These are phyloP conservation scores for Nixonia krombeini DNA, from an alignment of 1,140 invertebrate genomes.

Conservation along the genomic window DNA sequence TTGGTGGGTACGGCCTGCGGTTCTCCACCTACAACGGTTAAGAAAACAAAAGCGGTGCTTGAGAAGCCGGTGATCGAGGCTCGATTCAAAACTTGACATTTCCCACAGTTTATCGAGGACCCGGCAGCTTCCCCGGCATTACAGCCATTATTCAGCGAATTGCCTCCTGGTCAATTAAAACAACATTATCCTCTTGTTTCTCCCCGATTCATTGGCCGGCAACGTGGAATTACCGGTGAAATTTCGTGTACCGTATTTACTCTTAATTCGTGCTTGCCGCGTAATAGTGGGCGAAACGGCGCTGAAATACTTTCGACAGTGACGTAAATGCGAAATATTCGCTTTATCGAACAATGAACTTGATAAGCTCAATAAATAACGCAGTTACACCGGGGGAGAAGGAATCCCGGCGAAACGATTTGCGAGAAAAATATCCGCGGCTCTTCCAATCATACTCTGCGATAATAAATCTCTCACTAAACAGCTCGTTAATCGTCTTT, in stretches of 20 bases:
- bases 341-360: too few species aligned
- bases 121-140: constrained; percentile 28
- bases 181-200: constrained; percentile 25
- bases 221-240: constrained; percentile 12
- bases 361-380: too few species aligned
- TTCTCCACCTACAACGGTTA: constrained; percentile 3
- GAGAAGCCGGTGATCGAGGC: constrained; percentile 26
- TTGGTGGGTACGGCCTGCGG: not conserved
- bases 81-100: constrained; percentile 39
- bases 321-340: too few species aligned
- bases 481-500: too few species aligned
- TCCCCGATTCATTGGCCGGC: constrained; percentile 8
- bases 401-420: too few species aligned
- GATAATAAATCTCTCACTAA: too few species aligned
- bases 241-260: constrained; percentile 5
- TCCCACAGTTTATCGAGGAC: constrained; percentile 42
- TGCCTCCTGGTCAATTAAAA: constrained; percentile 32
- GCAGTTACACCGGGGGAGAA: too few species aligned
- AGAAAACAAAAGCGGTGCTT: constrained; percentile 46
- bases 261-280: constrained; percentile 15
- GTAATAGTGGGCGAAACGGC: too few species aligned
- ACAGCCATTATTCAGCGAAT: constrained; percentile 44
- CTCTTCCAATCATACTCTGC: too few species aligned
- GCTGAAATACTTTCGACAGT: too few species aligned
- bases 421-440: too few species aligned